phyloP scores from a whole-genome alignment of 2,797 vertebrate genomes.

The Petrocephalus sullivani region DNA sequence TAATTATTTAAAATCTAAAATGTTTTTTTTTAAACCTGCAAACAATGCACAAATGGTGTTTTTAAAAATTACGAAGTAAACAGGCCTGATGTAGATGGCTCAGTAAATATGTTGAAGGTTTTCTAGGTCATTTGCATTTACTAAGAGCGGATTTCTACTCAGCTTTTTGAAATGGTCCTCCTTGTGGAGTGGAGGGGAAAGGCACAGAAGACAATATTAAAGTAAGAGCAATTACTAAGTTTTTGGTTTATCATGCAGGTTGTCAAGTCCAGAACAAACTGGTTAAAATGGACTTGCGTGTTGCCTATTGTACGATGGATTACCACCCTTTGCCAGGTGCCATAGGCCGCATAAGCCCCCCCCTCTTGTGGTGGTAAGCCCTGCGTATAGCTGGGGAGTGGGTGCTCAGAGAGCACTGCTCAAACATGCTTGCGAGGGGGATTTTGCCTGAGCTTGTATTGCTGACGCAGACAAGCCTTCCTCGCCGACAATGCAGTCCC shows the following conservation, averaged over 20 bases:
- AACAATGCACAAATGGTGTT: not conserved
- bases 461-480: constrained; percentile 59
- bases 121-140: not conserved
- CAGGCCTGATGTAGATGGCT: no score
- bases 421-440: constrained; percentile 63
- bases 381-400: constrained; percentile 38
- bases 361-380: constrained; percentile 64
- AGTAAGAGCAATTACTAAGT: constrained; percentile 18
- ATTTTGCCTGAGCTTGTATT: constrained; percentile 54
- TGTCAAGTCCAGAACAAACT: constrained; percentile 54
- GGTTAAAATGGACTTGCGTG: constrained; percentile 37
- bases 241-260: constrained; percentile 26
- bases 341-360: constrained; percentile 53
- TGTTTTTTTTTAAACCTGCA: not conserved
- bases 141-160: not conserved
- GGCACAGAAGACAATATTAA: not conserved
- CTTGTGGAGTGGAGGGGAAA: not conserved
- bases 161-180: not conserved
- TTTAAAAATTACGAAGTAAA: not conserved
- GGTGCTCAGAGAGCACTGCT: constrained; percentile 39
- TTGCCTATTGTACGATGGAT: constrained; percentile 58
- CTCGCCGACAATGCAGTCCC: not conserved
- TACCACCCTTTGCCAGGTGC: constrained; percentile 42
- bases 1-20: not conserved
- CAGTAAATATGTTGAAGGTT: not conserved